These are phyloP conservation scores for Nymphalis c-album DNA, from an alignment of 2,888 invertebrate genomes.

Conservation along the genomic window DNA sequence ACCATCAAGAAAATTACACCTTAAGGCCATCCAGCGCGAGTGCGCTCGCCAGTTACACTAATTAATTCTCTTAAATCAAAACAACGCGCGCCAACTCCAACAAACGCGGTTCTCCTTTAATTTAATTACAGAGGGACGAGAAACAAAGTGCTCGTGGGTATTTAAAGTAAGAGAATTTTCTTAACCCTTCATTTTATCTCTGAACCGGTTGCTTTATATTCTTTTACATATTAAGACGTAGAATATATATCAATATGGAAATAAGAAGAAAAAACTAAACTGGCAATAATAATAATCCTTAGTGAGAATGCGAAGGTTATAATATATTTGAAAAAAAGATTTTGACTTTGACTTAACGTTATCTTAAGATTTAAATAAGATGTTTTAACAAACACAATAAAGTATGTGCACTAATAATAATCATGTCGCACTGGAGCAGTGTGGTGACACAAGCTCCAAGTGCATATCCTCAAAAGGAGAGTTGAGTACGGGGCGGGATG, in stretches of 20 bases:
- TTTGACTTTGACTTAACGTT: too few species aligned
- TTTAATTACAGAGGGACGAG: constrained; percentile 64
- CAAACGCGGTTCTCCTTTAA: constrained; percentile 60
- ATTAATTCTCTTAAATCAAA: constrained; percentile 75
- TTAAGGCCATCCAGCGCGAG: constrained; percentile 52
- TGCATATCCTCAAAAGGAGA: too few species aligned
- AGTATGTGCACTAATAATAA: too few species aligned
- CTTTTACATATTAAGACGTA: not conserved
- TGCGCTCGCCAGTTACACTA: constrained; percentile 60
- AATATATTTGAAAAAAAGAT: too few species aligned
- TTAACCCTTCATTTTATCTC: constrained; percentile 28
- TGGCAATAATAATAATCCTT: too few species aligned
- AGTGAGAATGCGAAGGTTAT: too few species aligned
- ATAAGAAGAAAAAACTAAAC: not conserved
- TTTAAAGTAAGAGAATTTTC: constrained; percentile 46
- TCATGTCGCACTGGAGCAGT: too few species aligned
- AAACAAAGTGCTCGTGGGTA: constrained; percentile 63
- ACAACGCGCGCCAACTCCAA: constrained; percentile 62
- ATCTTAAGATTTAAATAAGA: too few species aligned
- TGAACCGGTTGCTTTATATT: constrained; percentile 8
- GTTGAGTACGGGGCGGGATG: too few species aligned
- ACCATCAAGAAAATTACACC: constrained; percentile 53
- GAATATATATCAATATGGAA: not conserved
- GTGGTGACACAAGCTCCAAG: too few species aligned
- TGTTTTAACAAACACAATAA: too few species aligned